Evolutionary conservation across 2,113 vertebrate species (phyloP), one percentile per base, ranked within the genome.

Genomic region (Ptychochromis oligacanthus): DNA sequence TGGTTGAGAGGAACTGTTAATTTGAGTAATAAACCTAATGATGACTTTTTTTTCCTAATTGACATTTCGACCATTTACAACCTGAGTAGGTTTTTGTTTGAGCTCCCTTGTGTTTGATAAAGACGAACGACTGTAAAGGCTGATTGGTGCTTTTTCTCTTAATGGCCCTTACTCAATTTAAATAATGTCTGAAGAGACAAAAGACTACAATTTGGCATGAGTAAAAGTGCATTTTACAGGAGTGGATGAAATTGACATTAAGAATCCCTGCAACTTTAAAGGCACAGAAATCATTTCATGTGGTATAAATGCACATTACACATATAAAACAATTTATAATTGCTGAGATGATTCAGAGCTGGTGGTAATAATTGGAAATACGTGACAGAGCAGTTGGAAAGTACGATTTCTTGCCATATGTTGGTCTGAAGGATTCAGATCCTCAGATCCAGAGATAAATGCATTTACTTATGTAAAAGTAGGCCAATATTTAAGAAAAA

Each of bases 1-100:
- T 88, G 91, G 81, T 92, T 92, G 88, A 94, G 90, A 89, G 88
- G 85, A 89, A 91, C 89, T 93, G 93, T 94, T 95, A 93, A 94
- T 94, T 94, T 94, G 92, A 93, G 92, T 93, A 90, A 94, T 93
- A 93, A 91, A 94, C 85, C 92, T 94, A 92, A 93, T 94, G 92
- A 93, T 91, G 86, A 89, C 88, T 91, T 93, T 92, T 90, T 89
- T 90, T 60, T 67, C 22, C 87, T 94, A 96, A 95, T 95, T 96
- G 93, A 96, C 95, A 95, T 96, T 95, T 95, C 91, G 93, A 94
- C 94, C 93, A 95, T 96, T 95, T 95, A 94, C 89, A 94, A 95
- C 93, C 94, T 93, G 93, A 95, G 94, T 93, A 89, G 91, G 87
- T 91, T 93, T 92, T 91, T 92, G 92, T 93, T 91, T 90, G 92